Base-by-base conservation (phyloP, 2,888 invertebrate genomes). In the Drosophila nigricruria region DNA sequence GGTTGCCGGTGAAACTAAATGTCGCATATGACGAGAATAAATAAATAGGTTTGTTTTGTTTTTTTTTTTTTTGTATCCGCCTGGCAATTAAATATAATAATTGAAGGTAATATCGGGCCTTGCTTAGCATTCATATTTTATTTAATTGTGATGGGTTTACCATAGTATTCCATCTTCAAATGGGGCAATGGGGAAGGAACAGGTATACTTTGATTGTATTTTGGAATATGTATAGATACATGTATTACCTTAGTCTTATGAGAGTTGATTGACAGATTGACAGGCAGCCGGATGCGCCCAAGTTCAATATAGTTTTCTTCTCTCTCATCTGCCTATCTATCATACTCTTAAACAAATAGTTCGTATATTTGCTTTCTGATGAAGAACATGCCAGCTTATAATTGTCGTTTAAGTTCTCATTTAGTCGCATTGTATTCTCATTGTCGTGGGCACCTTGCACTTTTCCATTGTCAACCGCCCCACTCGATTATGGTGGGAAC, bases 41-140 rank as follows among this genome's bases (percentile, higher is more conserved):
- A 68, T 60, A 63, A 64, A 71, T n/a, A 12, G 5, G 12, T 23
- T 23, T 36, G 36, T 36, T 20, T 62, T 47, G 53, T 56, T 65
- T 66, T 62, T 38, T 58, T 42, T 54, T 45, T 69, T 65, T 69
- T 36, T 53, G 49, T 43, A 40, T 38, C 59, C 56, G 67, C 76
- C 76, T 88, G 67, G 82, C 70, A 70, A 73, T 73, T 82, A 76
- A 66, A 79, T 70, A 47, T 60, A 60, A 63, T 73, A 85, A 80
- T 79, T 85, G 73, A 63, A 63, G 53, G 58, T 30, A 50, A 56
- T 58, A 59, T 59, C 20, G 30, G 40, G 47, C 30, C 30, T 57
- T 36, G 27, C 23, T 53, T 38, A 49, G 65, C 30, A 8, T 10
- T 12, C 47, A 49, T 23, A 27, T 53, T 36, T 49, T 54, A 47